Conservation (phyloP, 2,113 vertebrate species). For the Corydoras maculifer region DNA sequence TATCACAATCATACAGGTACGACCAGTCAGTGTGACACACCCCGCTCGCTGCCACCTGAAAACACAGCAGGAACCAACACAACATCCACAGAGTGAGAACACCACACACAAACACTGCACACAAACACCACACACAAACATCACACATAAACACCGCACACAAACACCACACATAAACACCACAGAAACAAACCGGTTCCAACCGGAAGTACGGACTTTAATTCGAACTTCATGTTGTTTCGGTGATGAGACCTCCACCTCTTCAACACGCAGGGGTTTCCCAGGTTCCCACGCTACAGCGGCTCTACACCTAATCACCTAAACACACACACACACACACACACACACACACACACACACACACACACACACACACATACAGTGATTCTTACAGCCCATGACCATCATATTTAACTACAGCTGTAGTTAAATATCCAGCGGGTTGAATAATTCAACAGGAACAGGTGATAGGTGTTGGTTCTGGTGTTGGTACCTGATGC, state of each 20-base stretch:
- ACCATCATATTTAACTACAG: too few relatives aligned
- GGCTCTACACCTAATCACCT: slow-evolving; percentile 61
- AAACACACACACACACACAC: background rate
- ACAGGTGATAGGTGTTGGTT: too few relatives aligned
- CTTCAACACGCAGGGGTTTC: slow-evolving; percentile 50
- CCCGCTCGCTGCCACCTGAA: slow-evolving; percentile 64
- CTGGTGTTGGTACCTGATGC: too few relatives aligned
- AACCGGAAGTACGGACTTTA: slow-evolving; percentile 44
- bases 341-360: background rate
- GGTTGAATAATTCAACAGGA: too few relatives aligned
- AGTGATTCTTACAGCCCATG: too few relatives aligned
- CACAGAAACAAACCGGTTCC: too few relatives aligned
- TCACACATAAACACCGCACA: too few relatives aligned
- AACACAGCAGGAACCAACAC: background rate
- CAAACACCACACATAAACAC: too few relatives aligned
- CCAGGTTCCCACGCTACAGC: slow-evolving; percentile 56
- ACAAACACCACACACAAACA: too few relatives aligned
- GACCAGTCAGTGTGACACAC: slow-evolving; percentile 72
- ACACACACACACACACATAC: background rate
- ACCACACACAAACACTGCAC: too few relatives aligned
- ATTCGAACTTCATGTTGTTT: slow-evolving; percentile 56
- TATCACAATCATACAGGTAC: slow-evolving; percentile 50
- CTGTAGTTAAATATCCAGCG: too few relatives aligned
- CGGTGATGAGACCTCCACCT: slow-evolving; percentile 61
- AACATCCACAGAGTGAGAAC: too few relatives aligned